Conservation (phyloP, 2,113 vertebrate species). For the Potamarius usumacintae region DNA sequence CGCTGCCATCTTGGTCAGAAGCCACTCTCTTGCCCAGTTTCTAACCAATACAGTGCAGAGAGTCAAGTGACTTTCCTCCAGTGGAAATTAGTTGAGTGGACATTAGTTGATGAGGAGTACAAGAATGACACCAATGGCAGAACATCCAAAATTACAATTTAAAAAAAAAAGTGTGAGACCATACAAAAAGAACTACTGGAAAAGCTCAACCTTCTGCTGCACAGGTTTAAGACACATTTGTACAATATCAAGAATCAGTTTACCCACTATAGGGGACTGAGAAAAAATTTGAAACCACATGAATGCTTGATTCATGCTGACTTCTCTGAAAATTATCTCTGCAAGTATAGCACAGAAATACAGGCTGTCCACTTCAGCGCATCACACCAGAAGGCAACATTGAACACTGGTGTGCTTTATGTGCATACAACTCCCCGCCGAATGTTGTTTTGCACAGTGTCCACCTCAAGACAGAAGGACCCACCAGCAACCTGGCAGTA, state of each 20-base stretch:
- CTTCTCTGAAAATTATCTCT: slow-evolving; percentile 33
- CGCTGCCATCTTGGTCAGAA: no score
- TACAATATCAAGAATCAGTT: neutral
- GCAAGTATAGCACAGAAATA: slow-evolving; percentile 28
- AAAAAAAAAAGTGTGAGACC: slow-evolving; percentile 33
- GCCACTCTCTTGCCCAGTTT: neutral
- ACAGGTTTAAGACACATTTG: slow-evolving; percentile 26
- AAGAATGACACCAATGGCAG: slow-evolving; percentile 30
- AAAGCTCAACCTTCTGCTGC: slow-evolving; percentile 11
- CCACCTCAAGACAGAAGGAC: neutral
- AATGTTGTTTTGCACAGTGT: slow-evolving; percentile 19
- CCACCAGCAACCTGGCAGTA: slow-evolving; percentile 37
- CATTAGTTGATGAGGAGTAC: neutral
- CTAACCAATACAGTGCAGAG: neutral
- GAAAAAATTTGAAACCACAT: slow-evolving; percentile 32
- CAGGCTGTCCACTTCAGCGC: no score
- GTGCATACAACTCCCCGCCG: slow-evolving; percentile 3
- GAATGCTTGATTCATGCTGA: slow-evolving; percentile 33
- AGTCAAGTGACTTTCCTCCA: neutral
- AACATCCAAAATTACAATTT: slow-evolving; percentile 38
- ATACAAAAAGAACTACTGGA: slow-evolving; percentile 35
- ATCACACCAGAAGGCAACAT: slow-evolving; percentile 17
- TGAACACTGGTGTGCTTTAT: slow-evolving; percentile 34
- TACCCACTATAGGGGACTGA: slow-evolving; percentile 23
- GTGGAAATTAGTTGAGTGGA: no score